A percentile compares a stretch with the other conserved stretches of the same genome.
These are phyloP conservation scores for Leptosomus discolor DNA, from an alignment of 2,113 vertebrate species.

Conservation along the genomic window DNA sequence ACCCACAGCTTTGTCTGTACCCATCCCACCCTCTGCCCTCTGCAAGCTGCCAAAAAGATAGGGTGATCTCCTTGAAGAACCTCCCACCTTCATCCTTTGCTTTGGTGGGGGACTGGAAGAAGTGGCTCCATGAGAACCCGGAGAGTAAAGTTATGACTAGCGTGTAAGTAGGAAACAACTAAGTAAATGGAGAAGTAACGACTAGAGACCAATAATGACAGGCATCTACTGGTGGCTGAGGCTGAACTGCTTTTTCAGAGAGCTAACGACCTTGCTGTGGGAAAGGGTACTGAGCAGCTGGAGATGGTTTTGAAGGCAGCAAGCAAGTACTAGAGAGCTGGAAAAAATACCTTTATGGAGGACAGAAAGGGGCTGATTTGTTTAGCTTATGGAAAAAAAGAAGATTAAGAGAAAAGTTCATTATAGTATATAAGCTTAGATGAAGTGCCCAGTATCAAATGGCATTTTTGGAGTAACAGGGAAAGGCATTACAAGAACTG, in stretches of 20 bases:
- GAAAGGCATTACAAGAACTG: neutral
- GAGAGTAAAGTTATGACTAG: neutral
- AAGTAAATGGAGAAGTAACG: neutral
- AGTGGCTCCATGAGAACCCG: neutral
- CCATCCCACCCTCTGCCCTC: neutral
- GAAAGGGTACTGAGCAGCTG: neutral
- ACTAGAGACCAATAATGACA: neutral
- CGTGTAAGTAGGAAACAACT: neutral
- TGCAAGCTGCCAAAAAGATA: neutral
- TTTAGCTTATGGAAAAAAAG: neutral
- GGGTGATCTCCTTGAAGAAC: neutral
- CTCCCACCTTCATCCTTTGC: neutral
- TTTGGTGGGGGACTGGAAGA: accelerated
- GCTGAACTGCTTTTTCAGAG: neutral
- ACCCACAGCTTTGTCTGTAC: neutral
- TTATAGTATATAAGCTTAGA: neutral
- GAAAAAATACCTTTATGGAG: neutral
- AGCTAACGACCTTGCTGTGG: neutral
- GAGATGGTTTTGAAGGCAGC: neutral
- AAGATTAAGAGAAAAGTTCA: neutral
- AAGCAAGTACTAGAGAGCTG: neutral
- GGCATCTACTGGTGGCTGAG: neutral
- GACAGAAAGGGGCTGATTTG: neutral
- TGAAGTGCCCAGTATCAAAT: neutral
- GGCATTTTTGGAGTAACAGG: neutral